A percentile compares a stretch with the other conserved stretches of the same genome.
Evolutionary conservation across 2,888 invertebrate species (phyloP).

Genomic region (Synergus itoensis): DNA sequence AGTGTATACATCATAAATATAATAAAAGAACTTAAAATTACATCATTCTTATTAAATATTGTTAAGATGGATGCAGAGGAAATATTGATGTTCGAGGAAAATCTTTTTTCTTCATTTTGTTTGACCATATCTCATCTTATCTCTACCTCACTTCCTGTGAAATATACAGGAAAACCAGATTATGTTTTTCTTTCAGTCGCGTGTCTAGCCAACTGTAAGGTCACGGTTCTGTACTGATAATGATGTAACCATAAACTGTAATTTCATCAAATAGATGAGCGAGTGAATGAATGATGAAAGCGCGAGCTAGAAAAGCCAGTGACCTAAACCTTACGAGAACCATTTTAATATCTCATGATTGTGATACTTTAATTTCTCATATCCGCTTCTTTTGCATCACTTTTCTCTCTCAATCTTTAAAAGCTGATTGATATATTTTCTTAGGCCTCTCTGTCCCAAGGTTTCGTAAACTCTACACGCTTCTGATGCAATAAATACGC

Average conservation of each 20-base stretch:
- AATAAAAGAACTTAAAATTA: too few relatives aligned
- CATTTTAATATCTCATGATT: background rate
- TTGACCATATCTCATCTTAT: background rate
- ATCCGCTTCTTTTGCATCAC: background rate
- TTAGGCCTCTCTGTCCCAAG: background rate
- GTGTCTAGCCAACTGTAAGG: conserved; percentile 16
- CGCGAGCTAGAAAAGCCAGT: background rate
- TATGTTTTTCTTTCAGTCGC: conserved; percentile 9
- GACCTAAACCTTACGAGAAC: background rate
- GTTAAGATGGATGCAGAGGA: too few relatives aligned
- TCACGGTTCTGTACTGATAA: conserved; percentile 27
- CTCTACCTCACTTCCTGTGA: background rate
- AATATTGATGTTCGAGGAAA: background rate
- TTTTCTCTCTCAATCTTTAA: background rate
- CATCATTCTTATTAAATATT: too few relatives aligned
- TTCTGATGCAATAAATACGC: conserved; percentile 19
- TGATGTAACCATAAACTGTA: conserved; percentile 5
- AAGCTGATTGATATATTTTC: background rate
- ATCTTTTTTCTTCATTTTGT: background rate
- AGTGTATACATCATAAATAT: background rate
- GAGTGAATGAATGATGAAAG: conserved; percentile 18
- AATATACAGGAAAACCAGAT: background rate
- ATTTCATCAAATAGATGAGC: conserved; percentile 21
- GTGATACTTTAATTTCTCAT: background rate
- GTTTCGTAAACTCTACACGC: conserved; percentile 1